A percentile compares a stretch with the other conserved stretches of the same genome.
phyloP scores from a whole-genome alignment of 2,113 vertebrate genomes.

The Prunella himalayana region DNA sequence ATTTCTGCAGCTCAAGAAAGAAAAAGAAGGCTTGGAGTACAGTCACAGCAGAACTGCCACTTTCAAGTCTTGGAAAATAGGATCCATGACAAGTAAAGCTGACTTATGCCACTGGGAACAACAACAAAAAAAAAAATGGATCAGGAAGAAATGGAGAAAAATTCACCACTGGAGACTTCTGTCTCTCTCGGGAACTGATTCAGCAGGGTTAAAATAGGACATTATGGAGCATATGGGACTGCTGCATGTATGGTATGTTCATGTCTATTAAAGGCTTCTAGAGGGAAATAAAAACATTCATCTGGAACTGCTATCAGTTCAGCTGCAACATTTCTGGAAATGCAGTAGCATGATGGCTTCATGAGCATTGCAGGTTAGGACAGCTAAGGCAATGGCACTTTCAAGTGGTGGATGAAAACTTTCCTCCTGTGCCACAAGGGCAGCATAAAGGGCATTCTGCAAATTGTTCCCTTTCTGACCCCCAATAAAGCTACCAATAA shows the following conservation, averaged over 20 bases:
- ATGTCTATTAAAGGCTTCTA: neutral
- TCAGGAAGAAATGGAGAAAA: neutral
- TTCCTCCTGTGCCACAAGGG: neutral
- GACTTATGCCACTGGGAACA: neutral
- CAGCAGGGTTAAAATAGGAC: neutral
- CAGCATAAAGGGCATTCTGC: neutral
- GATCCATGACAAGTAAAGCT: neutral
- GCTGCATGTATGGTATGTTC: neutral
- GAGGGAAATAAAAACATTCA: neutral
- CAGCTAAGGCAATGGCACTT: neutral
- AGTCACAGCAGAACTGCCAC: neutral
- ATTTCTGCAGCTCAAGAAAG: neutral
- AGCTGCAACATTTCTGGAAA: neutral
- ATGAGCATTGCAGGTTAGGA: neutral
- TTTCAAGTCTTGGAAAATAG: neutral
- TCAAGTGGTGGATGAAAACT: neutral
- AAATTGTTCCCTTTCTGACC: neutral
- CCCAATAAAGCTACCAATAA: neutral
- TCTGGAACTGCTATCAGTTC: neutral
- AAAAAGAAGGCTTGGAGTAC: neutral
- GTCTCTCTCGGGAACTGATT: neutral
- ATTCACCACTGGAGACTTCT: neutral
- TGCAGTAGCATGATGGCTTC: neutral
- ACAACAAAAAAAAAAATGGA: neutral
- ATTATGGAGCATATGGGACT: accelerated